Evolutionary conservation across 2,113 vertebrate species (phyloP).

Genomic region (Phocoena sinus): DNA sequence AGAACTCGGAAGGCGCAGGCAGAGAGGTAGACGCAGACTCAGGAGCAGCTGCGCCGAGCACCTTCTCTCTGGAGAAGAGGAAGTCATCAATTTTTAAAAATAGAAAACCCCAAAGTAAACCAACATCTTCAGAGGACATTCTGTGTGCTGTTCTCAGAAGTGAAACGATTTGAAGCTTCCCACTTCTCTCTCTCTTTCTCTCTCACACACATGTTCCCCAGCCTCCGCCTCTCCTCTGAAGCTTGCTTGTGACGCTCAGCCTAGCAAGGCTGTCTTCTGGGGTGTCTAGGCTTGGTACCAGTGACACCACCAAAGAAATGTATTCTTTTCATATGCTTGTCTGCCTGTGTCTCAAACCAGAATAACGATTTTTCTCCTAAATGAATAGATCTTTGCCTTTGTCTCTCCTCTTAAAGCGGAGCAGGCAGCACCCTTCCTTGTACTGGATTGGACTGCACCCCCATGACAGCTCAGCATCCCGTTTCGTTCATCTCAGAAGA

Average conservation of each 20-base stretch:
- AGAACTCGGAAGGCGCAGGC: background rate
- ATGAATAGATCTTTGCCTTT: constrained; percentile 59
- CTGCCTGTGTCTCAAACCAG: constrained; percentile 70
- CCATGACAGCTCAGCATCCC: background rate
- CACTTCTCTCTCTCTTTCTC: too few relatives aligned
- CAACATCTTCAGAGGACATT: background rate
- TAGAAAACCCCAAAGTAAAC: background rate
- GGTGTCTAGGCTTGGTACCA: constrained; percentile 52
- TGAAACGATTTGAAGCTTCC: constrained; percentile 30
- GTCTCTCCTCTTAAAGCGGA: constrained; percentile 33
- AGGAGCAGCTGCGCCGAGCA: background rate
- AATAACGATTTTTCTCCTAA: constrained; percentile 70
- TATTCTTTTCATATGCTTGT: constrained; percentile 71
- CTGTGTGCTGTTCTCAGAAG: constrained; percentile 46
- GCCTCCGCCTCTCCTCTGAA: background rate
- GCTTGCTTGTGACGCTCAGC: constrained; percentile 37
- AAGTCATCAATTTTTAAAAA: background rate
- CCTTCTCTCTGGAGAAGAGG: background rate
- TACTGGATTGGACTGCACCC: constrained; percentile 46
- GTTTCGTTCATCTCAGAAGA: constrained; percentile 40
- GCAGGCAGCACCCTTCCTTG: background rate
- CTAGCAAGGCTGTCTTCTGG: constrained; percentile 21
- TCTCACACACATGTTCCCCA: background rate
- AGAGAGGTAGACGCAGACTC: background rate
- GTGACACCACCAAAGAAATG: constrained; percentile 74